Base-by-base conservation (phyloP, 2,797 vertebrate genomes). In the Crenichthys baileyi region DNA sequence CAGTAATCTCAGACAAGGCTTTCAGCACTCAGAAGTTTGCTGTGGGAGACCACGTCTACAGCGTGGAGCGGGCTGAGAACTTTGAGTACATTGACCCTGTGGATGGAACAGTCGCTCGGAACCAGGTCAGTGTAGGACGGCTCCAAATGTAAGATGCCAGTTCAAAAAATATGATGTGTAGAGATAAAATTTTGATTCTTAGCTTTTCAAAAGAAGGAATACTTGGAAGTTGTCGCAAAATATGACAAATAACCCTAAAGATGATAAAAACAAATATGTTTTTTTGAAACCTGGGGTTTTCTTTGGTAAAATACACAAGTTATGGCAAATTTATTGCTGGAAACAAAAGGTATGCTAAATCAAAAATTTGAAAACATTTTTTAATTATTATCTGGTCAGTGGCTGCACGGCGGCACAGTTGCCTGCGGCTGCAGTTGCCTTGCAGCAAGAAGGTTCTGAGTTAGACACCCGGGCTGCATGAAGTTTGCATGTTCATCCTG, bases 81-180 rank as follows among this genome's bases (percentile, higher is more conserved):
- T 99, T 98, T 73, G 98, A 99, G 90, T 99, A 99, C 76, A 95
- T 97, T 74, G 98, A 99, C 95, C 98, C 98, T 0, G 97, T 99
- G 95, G 98, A 99, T 88, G 98, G 98, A 87, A 96, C 95, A 1
- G 98, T 99, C 89, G 95, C 96, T 90, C 97, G 97, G 90, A 98
- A 98, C 95, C 98, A 99, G 98, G 98, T 99, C 93, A 88, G 96
- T 85, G 13, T 31, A 8, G 15, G 29, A 72, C 55, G n/a, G 63
- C 22, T 72, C 12, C 70, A 41, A 74, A 41, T 65, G 55, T 15
- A 60, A 60, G 31, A 70, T 78, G 53, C 73, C n/a, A 67, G 8
- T 5, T 20, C 31, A 53, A 20, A 36, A 53, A 53, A 31, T 22
- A 36, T 11, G 4, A 61, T 31, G 2, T 31, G 20, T 55, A 16